A percentile compares a stretch with the other conserved stretches of the same genome.
These are phyloP conservation scores for Montipora efflorescens DNA, from an alignment of 64 coral and sea anemone species.

Conservation along the genomic window DNA sequence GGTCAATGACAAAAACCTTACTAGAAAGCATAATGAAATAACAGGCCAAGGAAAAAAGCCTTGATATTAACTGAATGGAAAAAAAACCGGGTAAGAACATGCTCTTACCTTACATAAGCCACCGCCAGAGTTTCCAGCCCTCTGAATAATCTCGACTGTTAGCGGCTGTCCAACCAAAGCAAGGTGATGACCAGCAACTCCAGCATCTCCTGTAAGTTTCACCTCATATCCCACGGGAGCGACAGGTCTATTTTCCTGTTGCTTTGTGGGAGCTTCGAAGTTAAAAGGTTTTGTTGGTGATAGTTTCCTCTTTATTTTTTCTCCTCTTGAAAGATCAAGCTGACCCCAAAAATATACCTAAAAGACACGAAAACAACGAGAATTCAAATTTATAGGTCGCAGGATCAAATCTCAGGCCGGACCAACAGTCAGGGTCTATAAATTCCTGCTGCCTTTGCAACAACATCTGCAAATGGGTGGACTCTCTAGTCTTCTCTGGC, in stretches of 20 bases:
- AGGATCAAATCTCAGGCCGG: too few relatives aligned
- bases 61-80: too few relatives aligned
- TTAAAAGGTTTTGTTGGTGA: not conserved
- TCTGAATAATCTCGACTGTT: slow-evolving; percentile 24
- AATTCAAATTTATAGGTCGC: not conserved
- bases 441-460: too few relatives aligned
- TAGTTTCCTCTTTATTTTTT: slow-evolving; percentile 58
- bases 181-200: not conserved
- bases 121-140: not conserved
- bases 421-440: too few relatives aligned
- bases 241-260: not conserved
- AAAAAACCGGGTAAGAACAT: not conserved
- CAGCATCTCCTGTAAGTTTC: slow-evolving; percentile 29
- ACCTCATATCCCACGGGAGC: slow-evolving; percentile 4
- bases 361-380: not conserved
- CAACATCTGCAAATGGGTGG: too few relatives aligned
- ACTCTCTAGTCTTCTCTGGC: too few relatives aligned
- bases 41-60: too few relatives aligned
- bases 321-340: slow-evolving; percentile 58
- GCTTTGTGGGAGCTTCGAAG: not conserved
- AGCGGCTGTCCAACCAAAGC: slow-evolving; percentile 71
- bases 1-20: too few relatives aligned
- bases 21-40: too few relatives aligned
- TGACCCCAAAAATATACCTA: slow-evolving; percentile 95
- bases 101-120: slow-evolving; percentile 33